Percentiles rank a stretch among this genome's conserved stretches.
phyloP scores from a whole-genome alignment of 2,113 vertebrate species.

The Corvus moneduloides region DNA sequence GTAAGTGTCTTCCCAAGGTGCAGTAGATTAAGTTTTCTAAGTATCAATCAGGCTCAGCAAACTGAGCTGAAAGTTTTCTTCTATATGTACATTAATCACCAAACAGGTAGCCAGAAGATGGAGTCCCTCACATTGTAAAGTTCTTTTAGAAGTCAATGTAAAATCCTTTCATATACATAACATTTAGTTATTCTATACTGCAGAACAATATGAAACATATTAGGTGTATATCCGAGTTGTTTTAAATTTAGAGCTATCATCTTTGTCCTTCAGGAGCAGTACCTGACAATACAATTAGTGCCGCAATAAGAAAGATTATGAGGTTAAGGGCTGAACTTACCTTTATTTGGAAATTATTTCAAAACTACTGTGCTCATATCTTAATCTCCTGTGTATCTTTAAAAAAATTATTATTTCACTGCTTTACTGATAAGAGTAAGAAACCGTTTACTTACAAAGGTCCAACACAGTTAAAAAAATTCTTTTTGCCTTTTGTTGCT shows the following conservation, averaged over 20 bases:
- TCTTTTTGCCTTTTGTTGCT: neutral
- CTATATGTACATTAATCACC: neutral
- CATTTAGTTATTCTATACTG: neutral
- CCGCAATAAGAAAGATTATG: neutral
- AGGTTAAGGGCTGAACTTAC: neutral
- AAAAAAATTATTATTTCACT: neutral
- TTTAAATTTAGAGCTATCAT: neutral
- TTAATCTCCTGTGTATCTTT: neutral
- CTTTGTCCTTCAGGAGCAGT: neutral
- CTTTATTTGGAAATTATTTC: neutral
- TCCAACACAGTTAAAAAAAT: neutral
- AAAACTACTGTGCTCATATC: neutral
- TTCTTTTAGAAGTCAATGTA: neutral
- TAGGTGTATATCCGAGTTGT: neutral
- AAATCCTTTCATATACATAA: neutral
- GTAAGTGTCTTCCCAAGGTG: neutral
- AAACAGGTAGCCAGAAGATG: neutral
- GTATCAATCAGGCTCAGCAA: neutral
- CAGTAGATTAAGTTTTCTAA: neutral
- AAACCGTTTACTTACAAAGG: neutral
- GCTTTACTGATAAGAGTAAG: neutral
- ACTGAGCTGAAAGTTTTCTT: neutral
- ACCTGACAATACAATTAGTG: neutral
- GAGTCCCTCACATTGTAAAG: neutral
- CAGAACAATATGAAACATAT: neutral